These are phyloP conservation scores for Charanyca ferruginea DNA, from an alignment of 2,888 invertebrate species.

Conservation along the genomic window DNA sequence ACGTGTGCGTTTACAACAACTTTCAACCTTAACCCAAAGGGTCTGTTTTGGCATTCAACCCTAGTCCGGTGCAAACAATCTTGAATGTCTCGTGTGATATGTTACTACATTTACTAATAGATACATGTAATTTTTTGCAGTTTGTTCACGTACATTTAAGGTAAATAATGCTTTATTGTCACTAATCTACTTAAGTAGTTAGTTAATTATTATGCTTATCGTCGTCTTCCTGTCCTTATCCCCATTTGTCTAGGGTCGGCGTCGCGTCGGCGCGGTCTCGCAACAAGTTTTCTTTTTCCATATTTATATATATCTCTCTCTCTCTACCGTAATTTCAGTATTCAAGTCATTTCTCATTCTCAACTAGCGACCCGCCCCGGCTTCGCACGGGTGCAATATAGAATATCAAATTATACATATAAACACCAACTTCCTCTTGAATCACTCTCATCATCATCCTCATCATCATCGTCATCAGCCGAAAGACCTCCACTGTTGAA, in stretches of 20 bases:
- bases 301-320: neutral
- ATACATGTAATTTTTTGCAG: constrained; percentile 6
- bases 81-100: constrained; percentile 6
- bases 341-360: too few species aligned
- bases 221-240: neutral
- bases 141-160: neutral
- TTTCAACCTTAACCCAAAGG: constrained; percentile 19
- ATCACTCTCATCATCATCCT: too few species aligned
- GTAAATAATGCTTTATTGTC: neutral
- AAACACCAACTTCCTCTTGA: too few species aligned
- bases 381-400: too few species aligned
- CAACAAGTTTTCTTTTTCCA: neutral
- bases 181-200: neutral
- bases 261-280: neutral
- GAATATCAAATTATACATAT: too few species aligned
- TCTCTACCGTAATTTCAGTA: too few species aligned
- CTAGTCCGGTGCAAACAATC: constrained; percentile 14
- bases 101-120: constrained; percentile 9
- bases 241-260: neutral
- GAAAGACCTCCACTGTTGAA: too few species aligned
- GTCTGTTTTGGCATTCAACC: constrained; percentile 14
- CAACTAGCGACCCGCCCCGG: too few species aligned
- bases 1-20: constrained; percentile 11
- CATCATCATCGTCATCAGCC: too few species aligned
- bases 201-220: neutral